Conservation (phyloP, 2,888 invertebrate genomes). For the Tipula helvola region DNA sequence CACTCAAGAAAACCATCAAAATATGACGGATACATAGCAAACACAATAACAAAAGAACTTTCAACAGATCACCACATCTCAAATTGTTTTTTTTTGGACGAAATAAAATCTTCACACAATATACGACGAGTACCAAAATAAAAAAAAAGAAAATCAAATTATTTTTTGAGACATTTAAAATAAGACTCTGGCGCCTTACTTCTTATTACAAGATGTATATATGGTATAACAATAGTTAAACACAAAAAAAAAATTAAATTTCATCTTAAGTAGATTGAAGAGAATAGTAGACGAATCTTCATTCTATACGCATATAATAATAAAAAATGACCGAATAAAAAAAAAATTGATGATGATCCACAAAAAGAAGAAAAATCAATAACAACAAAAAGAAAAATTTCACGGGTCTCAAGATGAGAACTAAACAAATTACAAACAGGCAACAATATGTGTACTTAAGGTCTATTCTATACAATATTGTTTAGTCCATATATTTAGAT, state of each 20-base stretch:
- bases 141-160: background rate
- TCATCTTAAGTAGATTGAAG: background rate
- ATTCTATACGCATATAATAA: background rate
- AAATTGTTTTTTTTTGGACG: background rate
- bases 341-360: background rate
- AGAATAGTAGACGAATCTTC: background rate
- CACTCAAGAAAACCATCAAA: background rate
- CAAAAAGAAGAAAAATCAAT: background rate
- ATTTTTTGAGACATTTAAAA: background rate
- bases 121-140: background rate
- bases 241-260: background rate
- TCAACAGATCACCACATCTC: background rate
- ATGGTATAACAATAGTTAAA: background rate
- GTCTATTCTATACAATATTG: too few species aligned
- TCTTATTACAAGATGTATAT: background rate
- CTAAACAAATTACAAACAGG: background rate
- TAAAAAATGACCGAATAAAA: background rate
- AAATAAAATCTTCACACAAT: background rate
- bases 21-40: background rate
- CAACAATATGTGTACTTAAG: background rate
- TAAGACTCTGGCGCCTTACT: background rate
- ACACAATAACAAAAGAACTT: background rate
- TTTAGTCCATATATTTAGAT: background rate
- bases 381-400: background rate
- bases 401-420: constrained; percentile 4